Evolutionary conservation across 2,113 vertebrate genomes (phyloP).

Genomic region (Apistogramma diplotaenia): DNA sequence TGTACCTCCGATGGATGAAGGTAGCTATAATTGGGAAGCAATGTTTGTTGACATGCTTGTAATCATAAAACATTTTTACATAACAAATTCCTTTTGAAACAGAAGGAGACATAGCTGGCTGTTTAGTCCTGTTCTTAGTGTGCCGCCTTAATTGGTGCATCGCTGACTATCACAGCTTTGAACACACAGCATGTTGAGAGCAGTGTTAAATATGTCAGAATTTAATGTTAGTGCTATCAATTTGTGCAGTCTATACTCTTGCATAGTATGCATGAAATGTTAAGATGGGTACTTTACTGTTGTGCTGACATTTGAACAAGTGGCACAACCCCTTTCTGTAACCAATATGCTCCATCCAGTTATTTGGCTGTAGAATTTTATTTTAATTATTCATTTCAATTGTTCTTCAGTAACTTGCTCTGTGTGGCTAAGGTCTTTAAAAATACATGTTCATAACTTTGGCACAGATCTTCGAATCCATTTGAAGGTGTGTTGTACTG

Average conservation of each 20-base stretch:
- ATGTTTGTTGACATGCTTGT: constrained; percentile 37
- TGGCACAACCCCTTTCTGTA: constrained; percentile 45
- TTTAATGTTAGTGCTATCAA: constrained; percentile 30
- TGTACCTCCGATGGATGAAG: constrained; percentile 29
- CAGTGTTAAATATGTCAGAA: not conserved
- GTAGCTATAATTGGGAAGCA: constrained; percentile 48
- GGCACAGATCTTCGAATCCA: not conserved
- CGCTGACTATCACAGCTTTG: constrained; percentile 38
- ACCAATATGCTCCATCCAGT: constrained; percentile 43
- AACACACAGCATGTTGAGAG: constrained; percentile 30
- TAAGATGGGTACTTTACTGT: constrained; percentile 31
- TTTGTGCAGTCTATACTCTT: constrained; percentile 19
- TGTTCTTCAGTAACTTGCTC: constrained; percentile 28
- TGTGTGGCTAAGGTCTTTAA: not conserved
- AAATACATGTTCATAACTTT: constrained; percentile 27
- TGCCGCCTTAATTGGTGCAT: constrained; percentile 43
- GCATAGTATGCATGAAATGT: constrained; percentile 6
- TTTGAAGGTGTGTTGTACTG: not conserved
- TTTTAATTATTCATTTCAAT: constrained; percentile 62
- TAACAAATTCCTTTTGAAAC: constrained; percentile 46
- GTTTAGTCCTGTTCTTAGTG: constrained; percentile 22
- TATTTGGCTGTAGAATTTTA: constrained; percentile 33
- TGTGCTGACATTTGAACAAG: constrained; percentile 33
- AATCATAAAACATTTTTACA: constrained; percentile 46
- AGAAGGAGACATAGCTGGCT: constrained; percentile 7